Percentiles rank a stretch among this genome's conserved stretches.
Conservation (phyloP, 2,113 vertebrate genomes). For the Erpornis zantholeuca region DNA sequence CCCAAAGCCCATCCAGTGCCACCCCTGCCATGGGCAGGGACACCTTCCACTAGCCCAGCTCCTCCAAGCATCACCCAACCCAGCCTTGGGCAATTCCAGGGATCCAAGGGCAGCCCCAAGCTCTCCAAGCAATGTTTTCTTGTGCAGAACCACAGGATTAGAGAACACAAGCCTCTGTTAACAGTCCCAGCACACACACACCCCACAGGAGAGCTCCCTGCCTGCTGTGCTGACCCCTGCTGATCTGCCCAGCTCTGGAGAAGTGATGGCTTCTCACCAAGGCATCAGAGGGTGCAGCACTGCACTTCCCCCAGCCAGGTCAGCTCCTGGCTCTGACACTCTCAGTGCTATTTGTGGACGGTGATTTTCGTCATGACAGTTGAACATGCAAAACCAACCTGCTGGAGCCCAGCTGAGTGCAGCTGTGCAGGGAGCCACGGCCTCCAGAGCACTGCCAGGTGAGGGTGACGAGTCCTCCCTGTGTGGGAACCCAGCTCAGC, state of each 20-base stretch:
- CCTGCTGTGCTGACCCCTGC: neutral
- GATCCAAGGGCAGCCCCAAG: neutral
- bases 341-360: neutral
- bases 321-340: neutral
- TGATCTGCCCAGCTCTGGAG: neutral
- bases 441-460: neutral
- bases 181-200: neutral
- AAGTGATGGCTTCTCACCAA: neutral
- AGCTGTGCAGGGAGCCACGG: neutral
- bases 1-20: neutral
- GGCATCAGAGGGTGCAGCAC: neutral
- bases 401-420: neutral
- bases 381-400: neutral
- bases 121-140: neutral
- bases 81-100: neutral
- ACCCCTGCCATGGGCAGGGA: neutral
- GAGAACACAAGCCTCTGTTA: neutral
- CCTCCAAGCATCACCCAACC: neutral
- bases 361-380: accelerated
- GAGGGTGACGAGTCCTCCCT: neutral
- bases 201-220: accelerated
- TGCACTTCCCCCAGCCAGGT: neutral
- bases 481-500: neutral
- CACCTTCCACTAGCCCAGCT: neutral
- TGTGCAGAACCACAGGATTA: accelerated